Evolutionary conservation across 2,797 vertebrate genomes (phyloP).

Genomic region (Acomys russatus): DNA sequence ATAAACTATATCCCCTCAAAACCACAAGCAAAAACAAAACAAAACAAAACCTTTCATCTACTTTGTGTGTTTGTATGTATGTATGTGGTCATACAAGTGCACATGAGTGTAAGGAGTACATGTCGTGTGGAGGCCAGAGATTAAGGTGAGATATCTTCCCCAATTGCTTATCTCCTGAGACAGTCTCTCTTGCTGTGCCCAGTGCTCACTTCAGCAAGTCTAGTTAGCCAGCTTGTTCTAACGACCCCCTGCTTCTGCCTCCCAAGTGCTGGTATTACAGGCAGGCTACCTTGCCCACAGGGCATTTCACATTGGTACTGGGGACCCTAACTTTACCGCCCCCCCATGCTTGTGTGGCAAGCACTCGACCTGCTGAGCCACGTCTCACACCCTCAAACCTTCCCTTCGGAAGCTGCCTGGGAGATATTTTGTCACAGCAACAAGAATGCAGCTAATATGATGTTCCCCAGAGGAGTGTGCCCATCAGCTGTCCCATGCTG

Average conservation of each 20-base stretch:
- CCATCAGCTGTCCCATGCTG: no score
- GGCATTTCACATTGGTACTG: not conserved
- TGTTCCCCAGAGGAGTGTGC: not conserved
- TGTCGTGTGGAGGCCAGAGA: not conserved
- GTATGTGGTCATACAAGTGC: not conserved
- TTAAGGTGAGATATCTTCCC: not conserved
- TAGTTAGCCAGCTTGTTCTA: not conserved
- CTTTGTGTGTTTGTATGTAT: not conserved
- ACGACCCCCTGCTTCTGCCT: not conserved
- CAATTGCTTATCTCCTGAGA: not conserved
- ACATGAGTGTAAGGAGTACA: no score
- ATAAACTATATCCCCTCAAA: not conserved
- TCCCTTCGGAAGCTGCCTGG: not conserved
- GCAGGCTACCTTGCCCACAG: not conserved
- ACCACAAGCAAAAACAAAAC: not conserved
- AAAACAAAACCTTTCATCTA: not conserved
- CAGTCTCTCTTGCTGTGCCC: not conserved
- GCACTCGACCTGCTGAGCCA: not conserved
- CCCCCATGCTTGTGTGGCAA: not conserved
- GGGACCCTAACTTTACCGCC: not conserved
- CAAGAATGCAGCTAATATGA: not conserved
- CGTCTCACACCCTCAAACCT: not conserved
- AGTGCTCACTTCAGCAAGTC: not conserved
- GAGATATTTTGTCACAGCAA: not conserved
- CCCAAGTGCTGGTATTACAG: not conserved